These are phyloP conservation scores for Platysternon megacephalum DNA, from an alignment of 2,113 vertebrate genomes.

Conservation along the genomic window DNA sequence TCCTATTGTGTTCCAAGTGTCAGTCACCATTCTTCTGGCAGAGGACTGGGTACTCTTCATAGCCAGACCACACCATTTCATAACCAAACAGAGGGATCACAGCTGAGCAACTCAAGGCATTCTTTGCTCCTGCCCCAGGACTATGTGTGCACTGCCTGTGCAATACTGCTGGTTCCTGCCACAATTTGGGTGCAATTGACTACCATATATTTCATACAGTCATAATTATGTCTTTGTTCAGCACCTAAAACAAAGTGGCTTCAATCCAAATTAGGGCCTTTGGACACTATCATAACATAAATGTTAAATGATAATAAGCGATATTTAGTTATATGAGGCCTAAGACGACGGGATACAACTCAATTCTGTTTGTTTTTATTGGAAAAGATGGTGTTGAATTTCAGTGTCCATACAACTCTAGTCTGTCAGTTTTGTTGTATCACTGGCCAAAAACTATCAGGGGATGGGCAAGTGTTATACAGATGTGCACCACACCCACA, in stretches of 20 bases:
- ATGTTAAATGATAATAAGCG: not conserved
- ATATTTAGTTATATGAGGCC: not conserved
- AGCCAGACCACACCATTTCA: not conserved
- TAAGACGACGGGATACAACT: not conserved
- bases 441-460: not conserved
- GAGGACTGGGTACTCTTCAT: not conserved
- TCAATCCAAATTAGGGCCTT: not conserved
- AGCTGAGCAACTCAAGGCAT: rapidly evolving
- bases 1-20: not conserved
- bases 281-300: not conserved
- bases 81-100: not conserved
- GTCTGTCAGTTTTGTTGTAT: not conserved
- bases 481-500: not conserved
- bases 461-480: not conserved
- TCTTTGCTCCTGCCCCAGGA: not conserved
- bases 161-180: not conserved
- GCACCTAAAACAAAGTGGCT: not conserved
- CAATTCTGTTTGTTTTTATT: not conserved
- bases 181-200: not conserved
- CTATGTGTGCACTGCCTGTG: not conserved
- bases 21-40: not conserved
- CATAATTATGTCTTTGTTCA: not conserved
- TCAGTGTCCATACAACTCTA: not conserved
- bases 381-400: not conserved
- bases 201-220: not conserved